Evolutionary conservation across 2,113 vertebrate genomes (phyloP).

Genomic region (Tinamus guttatus): DNA sequence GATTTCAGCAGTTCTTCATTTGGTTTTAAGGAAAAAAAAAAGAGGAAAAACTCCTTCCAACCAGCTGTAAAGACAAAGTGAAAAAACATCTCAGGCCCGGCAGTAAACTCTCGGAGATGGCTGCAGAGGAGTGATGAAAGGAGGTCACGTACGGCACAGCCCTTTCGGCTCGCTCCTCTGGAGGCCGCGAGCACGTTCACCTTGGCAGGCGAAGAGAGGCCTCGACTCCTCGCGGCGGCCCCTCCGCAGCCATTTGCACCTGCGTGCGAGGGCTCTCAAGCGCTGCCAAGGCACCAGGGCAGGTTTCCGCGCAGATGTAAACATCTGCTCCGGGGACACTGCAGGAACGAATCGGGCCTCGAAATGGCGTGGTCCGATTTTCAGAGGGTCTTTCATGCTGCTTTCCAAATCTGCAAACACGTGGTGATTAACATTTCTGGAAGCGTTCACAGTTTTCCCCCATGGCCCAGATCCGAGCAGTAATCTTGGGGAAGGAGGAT

Average conservation of each 20-base stretch:
- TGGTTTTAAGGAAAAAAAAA: background rate
- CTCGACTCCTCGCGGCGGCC: accelerated
- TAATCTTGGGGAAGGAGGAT: background rate
- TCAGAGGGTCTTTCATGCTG: slow-evolving; percentile 8
- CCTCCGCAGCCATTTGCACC: background rate
- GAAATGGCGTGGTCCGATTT: background rate
- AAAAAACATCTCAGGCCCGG: slow-evolving; percentile 5
- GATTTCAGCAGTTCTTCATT: background rate
- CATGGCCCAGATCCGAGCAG: background rate
- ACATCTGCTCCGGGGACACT: background rate
- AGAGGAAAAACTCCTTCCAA: background rate
- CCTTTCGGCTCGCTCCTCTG: background rate
- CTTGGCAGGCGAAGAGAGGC: background rate
- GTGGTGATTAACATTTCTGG: slow-evolving; percentile 20
- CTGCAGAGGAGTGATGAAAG: background rate
- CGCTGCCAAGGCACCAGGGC: background rate
- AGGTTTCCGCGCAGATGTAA: background rate
- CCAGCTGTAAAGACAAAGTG: background rate
- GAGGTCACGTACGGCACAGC: background rate
- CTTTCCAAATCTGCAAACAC: slow-evolving; percentile 52
- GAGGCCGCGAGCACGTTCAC: background rate
- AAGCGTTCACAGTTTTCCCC: slow-evolving; percentile 1
- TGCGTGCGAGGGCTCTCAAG: background rate
- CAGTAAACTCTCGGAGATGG: background rate
- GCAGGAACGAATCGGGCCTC: background rate